Evolutionary conservation across 2,888 invertebrate genomes (phyloP).

Genomic region (Andrena bucephala): DNA sequence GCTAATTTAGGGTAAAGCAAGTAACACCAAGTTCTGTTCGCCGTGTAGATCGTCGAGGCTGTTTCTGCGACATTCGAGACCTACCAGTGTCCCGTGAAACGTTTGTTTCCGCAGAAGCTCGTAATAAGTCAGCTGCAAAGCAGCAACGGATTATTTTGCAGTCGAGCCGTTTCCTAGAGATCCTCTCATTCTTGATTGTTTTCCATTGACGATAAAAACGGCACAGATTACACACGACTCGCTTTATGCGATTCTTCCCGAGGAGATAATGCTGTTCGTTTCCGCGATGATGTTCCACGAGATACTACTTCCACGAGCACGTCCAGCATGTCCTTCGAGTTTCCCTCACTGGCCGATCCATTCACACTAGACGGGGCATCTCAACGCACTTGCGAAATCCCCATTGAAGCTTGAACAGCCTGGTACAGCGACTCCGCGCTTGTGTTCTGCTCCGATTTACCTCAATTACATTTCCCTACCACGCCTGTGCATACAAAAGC

Average conservation of each 20-base stretch:
- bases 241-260: slow-evolving; percentile 63
- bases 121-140: neutral
- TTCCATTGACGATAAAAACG: slow-evolving; percentile 63
- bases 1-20: neutral
- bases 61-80: neutral
- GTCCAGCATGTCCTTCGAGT: slow-evolving; percentile 64
- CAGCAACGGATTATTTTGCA: slow-evolving; percentile 24
- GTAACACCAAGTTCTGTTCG: neutral
- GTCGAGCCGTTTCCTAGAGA: slow-evolving; percentile 35
- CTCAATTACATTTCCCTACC: neutral
- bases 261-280: slow-evolving; percentile 66
- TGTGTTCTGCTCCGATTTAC: neutral
- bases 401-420: neutral
- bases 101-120: neutral
- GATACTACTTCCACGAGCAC: slow-evolving; percentile 61
- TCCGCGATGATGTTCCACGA: slow-evolving; percentile 71
- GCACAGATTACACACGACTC: slow-evolving; percentile 63
- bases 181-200: slow-evolving; percentile 63
- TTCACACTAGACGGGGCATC: slow-evolving; percentile 37
- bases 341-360: slow-evolving; percentile 67
- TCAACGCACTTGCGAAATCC: slow-evolving; percentile 27
- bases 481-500: neutral
- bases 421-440: neutral
- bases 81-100: neutral
- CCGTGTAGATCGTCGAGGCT: neutral